Conservation (phyloP, 2,888 invertebrate genomes). For the Tenthredo mesomela region DNA sequence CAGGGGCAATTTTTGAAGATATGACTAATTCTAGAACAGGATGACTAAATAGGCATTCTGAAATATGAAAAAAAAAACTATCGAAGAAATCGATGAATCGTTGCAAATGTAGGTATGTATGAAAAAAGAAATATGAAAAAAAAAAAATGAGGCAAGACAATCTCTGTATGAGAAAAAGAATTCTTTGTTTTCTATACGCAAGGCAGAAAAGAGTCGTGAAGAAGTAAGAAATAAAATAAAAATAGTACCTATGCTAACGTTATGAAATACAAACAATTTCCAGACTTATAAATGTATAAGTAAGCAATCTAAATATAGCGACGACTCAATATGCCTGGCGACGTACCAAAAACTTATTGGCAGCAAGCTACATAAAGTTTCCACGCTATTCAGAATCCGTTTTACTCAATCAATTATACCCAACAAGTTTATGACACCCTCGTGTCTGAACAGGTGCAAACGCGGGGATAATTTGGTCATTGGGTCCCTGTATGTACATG, state of each 20-base stretch:
- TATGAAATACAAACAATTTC: conserved; percentile 51
- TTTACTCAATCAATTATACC: conserved; percentile 39
- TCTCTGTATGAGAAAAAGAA: conserved; percentile 5
- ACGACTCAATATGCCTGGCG: conserved; percentile 50
- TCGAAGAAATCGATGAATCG: background rate
- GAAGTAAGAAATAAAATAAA: conserved; percentile 34
- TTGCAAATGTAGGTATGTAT: background rate
- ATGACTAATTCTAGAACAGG: background rate
- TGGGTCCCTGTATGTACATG: background rate
- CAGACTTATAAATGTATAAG: conserved; percentile 46
- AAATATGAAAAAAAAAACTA: background rate
- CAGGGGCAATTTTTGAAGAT: background rate
- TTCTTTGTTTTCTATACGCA: background rate
- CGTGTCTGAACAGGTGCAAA: conserved; percentile 15
- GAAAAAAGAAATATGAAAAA: background rate
- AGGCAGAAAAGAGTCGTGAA: background rate
- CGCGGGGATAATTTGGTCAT: background rate
- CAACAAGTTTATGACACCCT: conserved; percentile 34
- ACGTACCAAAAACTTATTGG: conserved; percentile 39
- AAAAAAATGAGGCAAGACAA: background rate
- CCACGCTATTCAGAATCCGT: conserved; percentile 13
- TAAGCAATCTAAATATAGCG: conserved; percentile 46
- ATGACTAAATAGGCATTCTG: background rate
- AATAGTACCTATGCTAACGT: conserved; percentile 17
- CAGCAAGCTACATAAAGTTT: conserved; percentile 32